These are phyloP conservation scores for Anastrepha ludens DNA, from an alignment of 1,140 invertebrate genomes.

Conservation along the genomic window DNA sequence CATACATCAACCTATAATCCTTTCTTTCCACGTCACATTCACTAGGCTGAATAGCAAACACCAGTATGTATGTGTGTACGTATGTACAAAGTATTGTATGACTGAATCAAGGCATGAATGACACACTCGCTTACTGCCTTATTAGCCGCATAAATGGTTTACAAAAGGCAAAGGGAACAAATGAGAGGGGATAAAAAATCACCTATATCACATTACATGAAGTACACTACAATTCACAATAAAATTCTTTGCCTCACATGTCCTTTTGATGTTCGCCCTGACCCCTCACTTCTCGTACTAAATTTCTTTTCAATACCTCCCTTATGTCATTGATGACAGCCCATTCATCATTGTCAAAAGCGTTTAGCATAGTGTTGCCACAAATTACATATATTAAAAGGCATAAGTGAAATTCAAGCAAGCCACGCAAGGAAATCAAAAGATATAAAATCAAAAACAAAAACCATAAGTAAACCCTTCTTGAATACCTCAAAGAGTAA, in stretches of 20 bases:
- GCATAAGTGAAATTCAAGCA: conserved; percentile 19
- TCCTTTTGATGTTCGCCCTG: neutral
- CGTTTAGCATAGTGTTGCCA: conserved; percentile 22
- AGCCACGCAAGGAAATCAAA: neutral
- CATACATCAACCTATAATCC: neutral
- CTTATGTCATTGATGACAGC: conserved; percentile 29
- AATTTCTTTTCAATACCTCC: neutral
- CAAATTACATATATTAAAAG: conserved; percentile 16
- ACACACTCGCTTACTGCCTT: conserved; percentile 38
- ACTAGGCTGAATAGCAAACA: neutral
- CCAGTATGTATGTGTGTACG: neutral
- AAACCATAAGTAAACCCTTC: neutral
- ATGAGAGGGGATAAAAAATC: neutral
- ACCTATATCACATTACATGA: conserved; percentile 10
- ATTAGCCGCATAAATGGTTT: conserved; percentile 40
- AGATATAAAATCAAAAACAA: neutral
- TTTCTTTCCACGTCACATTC: neutral
- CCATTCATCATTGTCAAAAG: conserved; percentile 40
- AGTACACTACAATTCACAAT: neutral
- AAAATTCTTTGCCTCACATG: neutral
- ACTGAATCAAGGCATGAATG: neutral
- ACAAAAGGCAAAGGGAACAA: conserved; percentile 14
- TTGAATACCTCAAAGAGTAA: neutral
- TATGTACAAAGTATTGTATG: neutral
- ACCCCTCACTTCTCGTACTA: neutral